Base-by-base conservation (phyloP, 2,113 vertebrate genomes). In the Tor tambroides region DNA sequence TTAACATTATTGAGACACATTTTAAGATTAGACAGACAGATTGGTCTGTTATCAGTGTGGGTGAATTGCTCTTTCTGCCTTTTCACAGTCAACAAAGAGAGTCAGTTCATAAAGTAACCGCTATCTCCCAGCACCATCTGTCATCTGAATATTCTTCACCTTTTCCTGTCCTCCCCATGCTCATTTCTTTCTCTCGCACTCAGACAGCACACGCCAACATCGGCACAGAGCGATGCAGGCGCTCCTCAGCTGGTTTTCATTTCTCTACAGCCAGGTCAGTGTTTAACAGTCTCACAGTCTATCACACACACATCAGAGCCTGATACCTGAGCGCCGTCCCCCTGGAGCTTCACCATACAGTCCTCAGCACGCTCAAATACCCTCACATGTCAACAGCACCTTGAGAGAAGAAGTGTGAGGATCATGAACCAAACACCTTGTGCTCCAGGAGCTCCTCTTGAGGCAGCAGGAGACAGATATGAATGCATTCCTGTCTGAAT, bases 181-280 rank as follows among this genome's bases (percentile, higher is more conserved):
- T 83, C 28, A 32, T 35, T 35, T 84, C 65, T n/a, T 10, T 15
- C 84, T 63, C 83, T 61, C 76, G 82, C 89, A 91, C 91, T 91
- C 90, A 92, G 90, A 88, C 88, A 79, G 85, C 90, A 91, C 92
- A 92, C 89, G 88, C 23, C n/a, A 26, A 10, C 41, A 10, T 63
- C 10, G 74, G 74, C 35, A 51, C 11, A 17, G 35, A 43, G 56
- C 56, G 21, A 17, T 41, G 23, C 41, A 28, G 5, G n/a, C 87
- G 63, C 89, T 80, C 89, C 87, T 87, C 93, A 93, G 93, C 90
- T 94, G 94, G 87, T 91, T 94, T 87, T 63, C 26, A 92, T 94
- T 92, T 91, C 67, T 86, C 80, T 86, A 51, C 90, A 90, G 91
- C 93, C 92, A 91, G 82, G 82, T 74, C 91, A 87, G 88, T 26